Conservation (phyloP, 1,140 invertebrate species). For the Hycleus phaleratus region DNA sequence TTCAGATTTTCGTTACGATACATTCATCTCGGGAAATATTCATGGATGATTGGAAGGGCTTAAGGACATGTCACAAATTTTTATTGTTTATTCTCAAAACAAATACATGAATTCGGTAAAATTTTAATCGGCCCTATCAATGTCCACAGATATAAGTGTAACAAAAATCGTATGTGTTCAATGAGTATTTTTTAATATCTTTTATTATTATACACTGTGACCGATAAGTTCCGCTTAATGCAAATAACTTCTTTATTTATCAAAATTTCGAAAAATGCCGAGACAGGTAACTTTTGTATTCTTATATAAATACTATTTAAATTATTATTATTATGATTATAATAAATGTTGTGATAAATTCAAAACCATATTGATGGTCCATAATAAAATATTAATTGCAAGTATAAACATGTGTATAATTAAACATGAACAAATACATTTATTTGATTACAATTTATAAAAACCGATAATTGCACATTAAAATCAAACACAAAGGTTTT, state of each 20-base stretch:
- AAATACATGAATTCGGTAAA: background rate
- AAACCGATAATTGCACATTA: background rate
- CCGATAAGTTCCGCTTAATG: no score
- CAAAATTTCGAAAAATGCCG: no score
- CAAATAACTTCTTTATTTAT: no score
- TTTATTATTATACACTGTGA: background rate
- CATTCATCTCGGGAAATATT: no score
- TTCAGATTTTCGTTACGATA: constrained; percentile 7
- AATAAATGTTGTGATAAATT: constrained; percentile 12
- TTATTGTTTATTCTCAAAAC: no score
- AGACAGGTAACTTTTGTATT: no score
- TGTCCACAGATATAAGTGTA: constrained; percentile 7
- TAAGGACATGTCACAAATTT: no score
- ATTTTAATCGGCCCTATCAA: background rate
- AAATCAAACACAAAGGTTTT: background rate
- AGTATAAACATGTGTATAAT: background rate
- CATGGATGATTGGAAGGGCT: no score
- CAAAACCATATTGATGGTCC: background rate
- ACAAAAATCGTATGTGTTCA: constrained; percentile 11
- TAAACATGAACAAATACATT: background rate
- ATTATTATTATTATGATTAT: constrained; percentile 4
- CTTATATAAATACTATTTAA: constrained; percentile 6
- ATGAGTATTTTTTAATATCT: constrained; percentile 3
- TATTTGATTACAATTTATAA: background rate
- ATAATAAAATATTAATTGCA: background rate